These are phyloP conservation scores for Uloborus plumipes DNA, from an alignment of 2,888 invertebrate species.

Conservation along the genomic window DNA sequence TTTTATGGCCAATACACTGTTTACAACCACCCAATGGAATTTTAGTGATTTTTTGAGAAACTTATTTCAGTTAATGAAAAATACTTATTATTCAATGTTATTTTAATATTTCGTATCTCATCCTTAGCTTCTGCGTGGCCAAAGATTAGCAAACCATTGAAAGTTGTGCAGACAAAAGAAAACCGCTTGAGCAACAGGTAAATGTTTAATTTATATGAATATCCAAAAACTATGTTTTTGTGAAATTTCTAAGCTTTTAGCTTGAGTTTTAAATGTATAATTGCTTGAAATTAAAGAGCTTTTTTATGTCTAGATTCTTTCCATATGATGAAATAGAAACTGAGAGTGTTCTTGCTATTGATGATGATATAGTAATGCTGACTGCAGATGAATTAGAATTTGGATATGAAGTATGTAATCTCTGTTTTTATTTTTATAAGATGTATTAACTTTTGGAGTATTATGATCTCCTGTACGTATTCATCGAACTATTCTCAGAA, in stretches of 20 bases:
- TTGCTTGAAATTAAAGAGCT: not conserved
- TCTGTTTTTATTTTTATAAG: no score
- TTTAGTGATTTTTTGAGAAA: no score
- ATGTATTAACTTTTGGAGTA: no score
- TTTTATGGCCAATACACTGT: no score
- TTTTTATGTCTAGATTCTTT: conserved; percentile 79
- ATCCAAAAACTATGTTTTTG: not conserved
- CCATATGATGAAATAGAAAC: conserved; percentile 97
- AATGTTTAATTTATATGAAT: not conserved
- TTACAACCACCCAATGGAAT: no score
- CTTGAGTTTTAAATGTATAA: not conserved
- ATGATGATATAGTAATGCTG: conserved; percentile 96
- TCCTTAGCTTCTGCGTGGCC: conserved; percentile 86
- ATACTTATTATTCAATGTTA: not conserved
- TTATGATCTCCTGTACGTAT: no score
- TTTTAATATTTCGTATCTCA: not conserved
- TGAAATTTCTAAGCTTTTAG: not conserved
- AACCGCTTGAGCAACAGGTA: conserved; percentile 89
- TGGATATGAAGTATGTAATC: conserved; percentile 78
- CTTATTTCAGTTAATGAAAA: not conserved
- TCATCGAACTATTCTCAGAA: no score
- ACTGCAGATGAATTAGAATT: conserved; percentile 96
- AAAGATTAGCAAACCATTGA: conserved; percentile 87
- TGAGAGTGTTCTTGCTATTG: conserved; percentile 93
- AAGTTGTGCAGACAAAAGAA: conserved; percentile 89